Conservation (phyloP, 1,140 invertebrate genomes). For the Pomacea maculata region DNA sequence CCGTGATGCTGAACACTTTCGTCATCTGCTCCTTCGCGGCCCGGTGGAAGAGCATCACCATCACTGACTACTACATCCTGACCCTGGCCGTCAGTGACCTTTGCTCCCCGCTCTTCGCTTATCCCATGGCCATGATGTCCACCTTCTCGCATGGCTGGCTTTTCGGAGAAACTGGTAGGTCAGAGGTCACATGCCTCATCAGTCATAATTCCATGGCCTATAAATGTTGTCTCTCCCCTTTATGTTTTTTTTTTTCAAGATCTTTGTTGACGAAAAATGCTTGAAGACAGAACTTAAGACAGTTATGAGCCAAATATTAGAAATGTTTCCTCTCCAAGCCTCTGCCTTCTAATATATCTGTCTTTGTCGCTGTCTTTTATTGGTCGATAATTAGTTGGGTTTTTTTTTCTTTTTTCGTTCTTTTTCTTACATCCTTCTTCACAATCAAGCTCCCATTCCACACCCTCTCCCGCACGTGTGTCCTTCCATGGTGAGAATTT, state of each 20-base stretch:
- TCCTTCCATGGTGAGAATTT: too few relatives aligned
- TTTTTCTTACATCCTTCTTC: too few relatives aligned
- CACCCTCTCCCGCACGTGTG: too few relatives aligned
- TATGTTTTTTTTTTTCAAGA: neutral
- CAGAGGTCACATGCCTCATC: neutral
- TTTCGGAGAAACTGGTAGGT: slow-evolving; percentile 42
- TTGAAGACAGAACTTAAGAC: too few relatives aligned
- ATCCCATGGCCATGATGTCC: slow-evolving; percentile 43
- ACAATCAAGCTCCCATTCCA: too few relatives aligned
- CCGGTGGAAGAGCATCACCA: slow-evolving; percentile 1
- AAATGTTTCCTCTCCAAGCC: too few relatives aligned
- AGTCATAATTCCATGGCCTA: neutral
- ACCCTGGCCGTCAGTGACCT: slow-evolving; percentile 46
- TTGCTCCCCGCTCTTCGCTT: slow-evolving; percentile 40
- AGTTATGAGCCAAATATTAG: too few relatives aligned
- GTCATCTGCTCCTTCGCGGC: slow-evolving; percentile 16
- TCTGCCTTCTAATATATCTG: neutral
- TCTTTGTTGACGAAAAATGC: neutral
- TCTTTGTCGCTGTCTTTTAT: neutral
- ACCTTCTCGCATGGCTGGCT: slow-evolving; percentile 47
- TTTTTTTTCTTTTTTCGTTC: too few relatives aligned
- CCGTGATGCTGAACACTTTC: slow-evolving; percentile 18
- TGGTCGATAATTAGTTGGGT: neutral
- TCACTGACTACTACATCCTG: slow-evolving; percentile 23
- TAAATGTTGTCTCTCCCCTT: neutral